Percentiles rank a stretch among this genome's conserved stretches.
phyloP scores from a whole-genome alignment of 2,797 vertebrate species.

The Coregonus suidteri region DNA sequence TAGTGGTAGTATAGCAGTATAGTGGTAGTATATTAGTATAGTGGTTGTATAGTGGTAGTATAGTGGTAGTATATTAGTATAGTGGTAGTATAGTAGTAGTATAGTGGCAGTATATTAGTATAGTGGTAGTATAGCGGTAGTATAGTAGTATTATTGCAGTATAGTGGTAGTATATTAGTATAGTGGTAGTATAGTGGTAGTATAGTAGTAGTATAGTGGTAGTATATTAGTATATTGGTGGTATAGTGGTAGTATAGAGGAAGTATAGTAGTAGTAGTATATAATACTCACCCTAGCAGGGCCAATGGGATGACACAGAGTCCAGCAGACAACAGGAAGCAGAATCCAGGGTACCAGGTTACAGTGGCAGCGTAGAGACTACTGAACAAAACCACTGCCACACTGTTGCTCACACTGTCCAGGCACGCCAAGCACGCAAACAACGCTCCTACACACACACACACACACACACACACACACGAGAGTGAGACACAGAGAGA shows the following conservation, averaged over 20 bases:
- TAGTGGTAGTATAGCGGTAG: no score
- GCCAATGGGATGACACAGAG: constrained; percentile 81
- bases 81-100: no score
- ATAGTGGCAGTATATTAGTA: no score
- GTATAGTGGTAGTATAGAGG: not conserved
- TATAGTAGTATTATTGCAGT: no score
- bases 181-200: no score
- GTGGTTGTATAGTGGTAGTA: no score
- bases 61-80: no score
- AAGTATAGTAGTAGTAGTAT: not conserved
- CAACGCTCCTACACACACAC: constrained; percentile 79
- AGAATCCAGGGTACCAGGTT: constrained; percentile 85
- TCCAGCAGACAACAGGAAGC: constrained; percentile 83
- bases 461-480: not conserved
- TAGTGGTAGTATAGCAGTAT: no score
- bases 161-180: no score
- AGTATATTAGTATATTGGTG: no score
- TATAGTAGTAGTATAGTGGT: no score
- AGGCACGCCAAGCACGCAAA: constrained; percentile 90
- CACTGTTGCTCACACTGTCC: constrained; percentile 78
- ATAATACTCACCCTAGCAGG: constrained; percentile 79
- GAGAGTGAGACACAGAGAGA: not conserved
- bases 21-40: no score
- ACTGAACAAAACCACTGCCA: constrained; percentile 76
- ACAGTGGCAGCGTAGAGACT: constrained; percentile 87